Evolutionary conservation across 2,888 invertebrate genomes (phyloP), one percentile per base, ranked within the genome.

Genomic region (Anthophora plumipes): DNA sequence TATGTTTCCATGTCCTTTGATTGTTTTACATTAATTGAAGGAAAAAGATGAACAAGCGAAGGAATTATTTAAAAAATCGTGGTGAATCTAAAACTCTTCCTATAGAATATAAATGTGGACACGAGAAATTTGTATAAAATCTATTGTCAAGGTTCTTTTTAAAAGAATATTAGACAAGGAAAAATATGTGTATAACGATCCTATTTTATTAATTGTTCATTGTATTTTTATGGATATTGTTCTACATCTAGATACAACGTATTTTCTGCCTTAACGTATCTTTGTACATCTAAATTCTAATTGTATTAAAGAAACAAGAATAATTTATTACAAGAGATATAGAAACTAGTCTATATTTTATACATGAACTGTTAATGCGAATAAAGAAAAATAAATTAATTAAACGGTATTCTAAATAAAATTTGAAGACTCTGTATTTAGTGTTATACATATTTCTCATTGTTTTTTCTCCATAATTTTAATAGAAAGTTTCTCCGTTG

Each of bases 241-340:
- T 64, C 25, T 54, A 60, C 25, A 52, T 60, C 37, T 54, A 64
- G 41, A 46, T 17, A 66, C 20, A 54, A 39, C 1, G 31, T 72
- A 69, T 66, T 52, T 39, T 6, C 83, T 85, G 84, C 79, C 84
- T 82, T 79, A 64, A 75, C 17, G 25, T 39, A 50, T 41, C 41
- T 9, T 59, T 72, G 20, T 50, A 81, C n/a, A 70, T 64, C 61
- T 31, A 68, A 73, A 80, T 77, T 59, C 14, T 52, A 68, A 48
- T 67, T 68, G 54, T 64, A 20, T 48, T 64, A 73, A 64, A 52
- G 52, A 12, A 68, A 52, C 50, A 55, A 61, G 64, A 64, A 69
- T 83, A 77, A 80, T 77, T 84, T 78, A 64, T 78, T 69, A 60
- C 14, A 55, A 22, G 14, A 22, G 25, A 71, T 46, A 57, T 54